Percentiles rank a stretch among this genome's conserved stretches.
phyloP scores from a whole-genome alignment of 2,888 invertebrate genomes.

The Amblyjoppa proteus region DNA sequence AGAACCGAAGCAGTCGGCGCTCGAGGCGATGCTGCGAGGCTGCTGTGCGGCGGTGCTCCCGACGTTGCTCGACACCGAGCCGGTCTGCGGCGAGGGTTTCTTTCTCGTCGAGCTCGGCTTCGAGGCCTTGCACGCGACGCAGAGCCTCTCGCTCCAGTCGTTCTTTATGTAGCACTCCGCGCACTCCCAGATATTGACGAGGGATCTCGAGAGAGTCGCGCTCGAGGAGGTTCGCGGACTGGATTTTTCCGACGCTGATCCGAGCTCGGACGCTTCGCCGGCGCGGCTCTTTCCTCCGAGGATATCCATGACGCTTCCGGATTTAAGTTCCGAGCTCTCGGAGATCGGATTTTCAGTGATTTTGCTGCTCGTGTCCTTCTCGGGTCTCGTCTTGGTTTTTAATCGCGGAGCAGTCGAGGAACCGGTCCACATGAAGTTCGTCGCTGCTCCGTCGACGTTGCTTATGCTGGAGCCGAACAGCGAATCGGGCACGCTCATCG shows the following conservation, averaged over 20 bases:
- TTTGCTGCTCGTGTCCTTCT: not conserved
- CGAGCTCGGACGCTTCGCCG: not conserved
- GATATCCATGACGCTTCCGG: conserved; percentile 85
- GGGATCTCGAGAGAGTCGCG: not conserved
- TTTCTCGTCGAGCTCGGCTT: conserved; percentile 62
- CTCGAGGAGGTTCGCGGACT: not conserved
- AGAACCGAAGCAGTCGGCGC: conserved; percentile 72
- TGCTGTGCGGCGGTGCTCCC: conserved; percentile 49
- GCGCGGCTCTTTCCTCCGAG: conserved; percentile 75
- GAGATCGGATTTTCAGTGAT: not conserved
- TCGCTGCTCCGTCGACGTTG: conserved; percentile 64
- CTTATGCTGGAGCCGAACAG: not conserved
- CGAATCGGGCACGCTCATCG: conserved; percentile 39
- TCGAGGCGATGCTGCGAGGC: conserved; percentile 14
- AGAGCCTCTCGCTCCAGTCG: conserved; percentile 73
- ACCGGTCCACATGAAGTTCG: conserved; percentile 81
- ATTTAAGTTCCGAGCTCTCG: conserved; percentile 79
- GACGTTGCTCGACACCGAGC: conserved; percentile 43
- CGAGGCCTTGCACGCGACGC: conserved; percentile 81
- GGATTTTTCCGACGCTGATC: not conserved
- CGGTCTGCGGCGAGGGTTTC: conserved; percentile 13
- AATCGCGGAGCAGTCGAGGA: conserved; percentile 79
- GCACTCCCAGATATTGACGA: conserved; percentile 82
- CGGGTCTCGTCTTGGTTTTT: conserved; percentile 75
- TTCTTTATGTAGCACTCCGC: conserved; percentile 83